Conservation (phyloP, 2,797 vertebrate species). For the Choloepus didactylus region DNA sequence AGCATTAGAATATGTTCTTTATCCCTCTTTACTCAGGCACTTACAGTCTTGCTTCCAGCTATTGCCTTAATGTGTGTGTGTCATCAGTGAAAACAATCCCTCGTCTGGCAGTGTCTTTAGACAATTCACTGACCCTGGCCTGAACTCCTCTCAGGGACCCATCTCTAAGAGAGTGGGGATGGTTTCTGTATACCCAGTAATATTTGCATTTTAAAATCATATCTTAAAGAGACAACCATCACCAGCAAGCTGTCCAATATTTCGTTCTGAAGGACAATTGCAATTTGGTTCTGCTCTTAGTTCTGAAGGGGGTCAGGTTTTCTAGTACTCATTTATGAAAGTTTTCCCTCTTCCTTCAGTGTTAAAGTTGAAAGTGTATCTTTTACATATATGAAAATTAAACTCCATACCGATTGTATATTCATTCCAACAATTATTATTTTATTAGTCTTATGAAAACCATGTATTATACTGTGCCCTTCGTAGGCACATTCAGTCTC, state of each 20-base stretch:
- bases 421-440: neutral
- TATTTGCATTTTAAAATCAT: neutral
- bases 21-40: neutral
- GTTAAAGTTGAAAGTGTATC: slow-evolving; percentile 20
- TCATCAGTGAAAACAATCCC: neutral
- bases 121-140: neutral
- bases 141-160: neutral
- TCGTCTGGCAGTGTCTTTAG: neutral
- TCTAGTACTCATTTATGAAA: neutral
- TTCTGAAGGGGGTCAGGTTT: neutral
- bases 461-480: neutral
- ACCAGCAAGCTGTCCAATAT: neutral
- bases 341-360: slow-evolving; percentile 12
- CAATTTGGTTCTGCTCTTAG: neutral
- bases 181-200: neutral
- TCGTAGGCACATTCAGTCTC: neutral
- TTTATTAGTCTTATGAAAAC: neutral
- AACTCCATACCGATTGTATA: neutral
- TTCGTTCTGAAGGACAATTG: neutral
- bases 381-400: neutral
- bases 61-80: neutral
- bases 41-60: neutral
- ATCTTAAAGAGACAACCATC: neutral
- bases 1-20: neutral
- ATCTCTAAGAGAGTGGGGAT: neutral